phyloP scores from a whole-genome alignment of 2,113 vertebrate species.

The Halcyon malimbica region DNA sequence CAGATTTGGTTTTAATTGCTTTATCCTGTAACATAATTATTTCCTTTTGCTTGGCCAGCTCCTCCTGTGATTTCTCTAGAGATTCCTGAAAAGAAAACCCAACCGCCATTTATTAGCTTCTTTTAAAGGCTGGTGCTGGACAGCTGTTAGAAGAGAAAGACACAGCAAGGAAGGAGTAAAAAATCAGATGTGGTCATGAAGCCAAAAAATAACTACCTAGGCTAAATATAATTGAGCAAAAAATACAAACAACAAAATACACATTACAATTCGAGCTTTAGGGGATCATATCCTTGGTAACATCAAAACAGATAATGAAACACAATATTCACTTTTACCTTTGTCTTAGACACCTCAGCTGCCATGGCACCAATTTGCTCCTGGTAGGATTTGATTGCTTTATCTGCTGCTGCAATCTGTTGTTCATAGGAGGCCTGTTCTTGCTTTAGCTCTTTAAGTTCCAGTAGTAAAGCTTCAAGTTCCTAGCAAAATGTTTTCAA shows the following conservation, averaged over 20 bases:
- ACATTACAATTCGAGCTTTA: background rate
- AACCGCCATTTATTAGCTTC: background rate
- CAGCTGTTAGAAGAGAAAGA: background rate
- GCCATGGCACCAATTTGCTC: slow-evolving; percentile 82
- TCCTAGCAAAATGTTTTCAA: slow-evolving; percentile 76
- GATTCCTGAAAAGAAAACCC: slow-evolving; percentile 76
- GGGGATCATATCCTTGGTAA: background rate
- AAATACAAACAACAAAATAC: background rate
- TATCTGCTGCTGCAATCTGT: slow-evolving; percentile 83
- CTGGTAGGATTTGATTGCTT: slow-evolving; percentile 82
- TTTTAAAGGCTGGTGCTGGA: background rate
- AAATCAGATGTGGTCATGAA: background rate
- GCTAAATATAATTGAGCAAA: background rate
- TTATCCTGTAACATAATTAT: slow-evolving; percentile 82
- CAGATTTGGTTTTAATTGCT: slow-evolving; percentile 84
- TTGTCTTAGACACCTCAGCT: slow-evolving; percentile 80
- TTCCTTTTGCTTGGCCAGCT: slow-evolving; percentile 86
- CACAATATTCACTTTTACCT: slow-evolving; percentile 72
- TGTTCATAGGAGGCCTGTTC: slow-evolving; percentile 85
- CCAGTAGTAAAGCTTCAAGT: slow-evolving; percentile 84
- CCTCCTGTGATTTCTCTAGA: slow-evolving; percentile 84
- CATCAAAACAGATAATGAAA: background rate
- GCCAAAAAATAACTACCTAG: background rate
- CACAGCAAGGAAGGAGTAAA: background rate
- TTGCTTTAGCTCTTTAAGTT: slow-evolving; percentile 86